A percentile compares a stretch with the other conserved stretches of the same genome.
phyloP scores from a whole-genome alignment of 1,140 invertebrate genomes.

The Cydia pomonella region DNA sequence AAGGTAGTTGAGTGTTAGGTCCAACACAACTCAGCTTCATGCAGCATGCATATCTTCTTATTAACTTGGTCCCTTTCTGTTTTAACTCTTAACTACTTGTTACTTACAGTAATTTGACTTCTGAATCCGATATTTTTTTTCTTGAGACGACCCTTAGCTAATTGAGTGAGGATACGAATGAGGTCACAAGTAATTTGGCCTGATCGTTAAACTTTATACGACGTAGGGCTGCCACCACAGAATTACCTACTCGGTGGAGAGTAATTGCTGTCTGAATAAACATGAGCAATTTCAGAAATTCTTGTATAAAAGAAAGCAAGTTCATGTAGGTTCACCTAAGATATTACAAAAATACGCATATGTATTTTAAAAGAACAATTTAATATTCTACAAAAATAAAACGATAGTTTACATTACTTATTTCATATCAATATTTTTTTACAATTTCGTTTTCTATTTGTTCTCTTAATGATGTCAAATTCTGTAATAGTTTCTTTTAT shows the following conservation, averaged over 20 bases:
- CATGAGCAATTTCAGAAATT: not conserved
- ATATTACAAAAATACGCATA: not conserved
- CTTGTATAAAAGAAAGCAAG: not conserved
- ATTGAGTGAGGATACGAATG: conserved; percentile 23
- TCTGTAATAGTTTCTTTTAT: too few species aligned
- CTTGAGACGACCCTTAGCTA: not conserved
- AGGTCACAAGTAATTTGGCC: conserved; percentile 18
- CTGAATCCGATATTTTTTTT: not conserved
- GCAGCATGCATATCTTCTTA: too few species aligned
- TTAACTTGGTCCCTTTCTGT: too few species aligned
- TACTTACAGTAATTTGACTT: not conserved
- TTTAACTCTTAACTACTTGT: too few species aligned
- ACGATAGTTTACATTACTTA: too few species aligned
- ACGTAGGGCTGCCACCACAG: not conserved
- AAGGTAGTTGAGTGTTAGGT: too few species aligned
- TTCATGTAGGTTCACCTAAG: not conserved
- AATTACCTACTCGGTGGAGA: not conserved
- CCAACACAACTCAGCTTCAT: too few species aligned
- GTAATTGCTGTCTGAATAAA: not conserved
- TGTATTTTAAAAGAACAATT: not conserved
- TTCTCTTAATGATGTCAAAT: too few species aligned
- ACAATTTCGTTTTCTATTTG: too few species aligned
- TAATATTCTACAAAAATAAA: not conserved
- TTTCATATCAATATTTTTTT: too few species aligned
- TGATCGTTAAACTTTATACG: conserved; percentile 6